Evolutionary conservation across 2,797 vertebrate genomes (phyloP).

Genomic region (Astyanax mexicanus): DNA sequence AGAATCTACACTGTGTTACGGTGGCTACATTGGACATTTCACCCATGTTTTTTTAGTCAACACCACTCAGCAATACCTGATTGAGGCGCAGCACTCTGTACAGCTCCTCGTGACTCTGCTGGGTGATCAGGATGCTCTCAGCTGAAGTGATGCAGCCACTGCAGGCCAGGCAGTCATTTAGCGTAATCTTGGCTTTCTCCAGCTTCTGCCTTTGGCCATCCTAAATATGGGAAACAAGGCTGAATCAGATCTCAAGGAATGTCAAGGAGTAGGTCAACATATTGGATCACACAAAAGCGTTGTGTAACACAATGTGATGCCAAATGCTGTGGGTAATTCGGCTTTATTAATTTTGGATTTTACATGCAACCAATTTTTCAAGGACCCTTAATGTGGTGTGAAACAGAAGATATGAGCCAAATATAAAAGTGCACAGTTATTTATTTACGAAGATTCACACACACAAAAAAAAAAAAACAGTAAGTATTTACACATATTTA

Average conservation of each 20-base stretch:
- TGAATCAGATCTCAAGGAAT: background rate
- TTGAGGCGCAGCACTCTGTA: conserved; percentile 84
- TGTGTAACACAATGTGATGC: background rate
- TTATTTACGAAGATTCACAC: too few species aligned
- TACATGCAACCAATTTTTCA: too few species aligned
- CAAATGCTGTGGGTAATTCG: too few species aligned
- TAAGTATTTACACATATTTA: too few species aligned
- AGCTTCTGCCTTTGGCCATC: conserved; percentile 86
- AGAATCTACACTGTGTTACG: too few species aligned
- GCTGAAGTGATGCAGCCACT: conserved; percentile 97
- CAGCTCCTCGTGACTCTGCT: conserved; percentile 94
- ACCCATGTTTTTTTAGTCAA: conserved; percentile 38
- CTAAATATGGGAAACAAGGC: conserved; percentile 66
- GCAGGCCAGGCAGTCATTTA: conserved; percentile 95
- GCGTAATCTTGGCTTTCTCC: conserved; percentile 91
- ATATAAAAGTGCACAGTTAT: too few species aligned
- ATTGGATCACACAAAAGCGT: background rate
- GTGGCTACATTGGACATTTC: too few species aligned
- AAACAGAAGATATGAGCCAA: too few species aligned
- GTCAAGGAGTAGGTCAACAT: background rate
- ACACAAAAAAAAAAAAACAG: too few species aligned
- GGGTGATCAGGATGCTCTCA: conserved; percentile 90
- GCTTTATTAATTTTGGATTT: too few species aligned
- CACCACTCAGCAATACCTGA: conserved; percentile 73
- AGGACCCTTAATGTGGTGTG: too few species aligned